Conservation (phyloP, 2,888 invertebrate species). For the Himalopsyche anomala region DNA sequence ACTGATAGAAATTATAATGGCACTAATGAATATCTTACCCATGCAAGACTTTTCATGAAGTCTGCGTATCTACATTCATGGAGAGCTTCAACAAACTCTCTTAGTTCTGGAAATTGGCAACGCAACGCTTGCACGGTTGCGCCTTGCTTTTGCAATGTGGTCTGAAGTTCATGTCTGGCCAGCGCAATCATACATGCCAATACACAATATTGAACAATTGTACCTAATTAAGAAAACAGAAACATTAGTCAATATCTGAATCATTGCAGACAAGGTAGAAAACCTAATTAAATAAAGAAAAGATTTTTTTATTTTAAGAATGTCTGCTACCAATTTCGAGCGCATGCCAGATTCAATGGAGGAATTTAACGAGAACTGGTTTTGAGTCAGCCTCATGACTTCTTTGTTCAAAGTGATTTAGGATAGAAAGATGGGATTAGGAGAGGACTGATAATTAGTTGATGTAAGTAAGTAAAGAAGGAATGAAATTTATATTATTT, state of each 20-base stretch:
- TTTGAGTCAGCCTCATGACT: too few species aligned
- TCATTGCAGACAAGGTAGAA: neutral
- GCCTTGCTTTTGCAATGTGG: conserved; percentile 76
- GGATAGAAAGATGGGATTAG: too few species aligned
- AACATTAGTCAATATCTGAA: neutral
- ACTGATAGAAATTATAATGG: conserved; percentile 23
- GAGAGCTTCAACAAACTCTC: conserved; percentile 84
- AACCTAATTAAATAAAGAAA: too few species aligned
- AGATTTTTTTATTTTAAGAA: too few species aligned
- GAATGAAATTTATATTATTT: too few species aligned
- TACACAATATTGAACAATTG: conserved; percentile 79
- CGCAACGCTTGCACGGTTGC: conserved; percentile 88
- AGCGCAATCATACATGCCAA: conserved; percentile 78
- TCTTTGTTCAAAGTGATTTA: too few species aligned
- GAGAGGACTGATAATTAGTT: too few species aligned
- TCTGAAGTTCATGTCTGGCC: conserved; percentile 76
- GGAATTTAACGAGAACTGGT: too few species aligned
- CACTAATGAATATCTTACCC: conserved; percentile 69
- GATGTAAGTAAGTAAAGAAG: too few species aligned
- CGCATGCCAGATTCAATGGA: neutral
- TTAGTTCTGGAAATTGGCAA: conserved; percentile 79
- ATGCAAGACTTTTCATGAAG: conserved; percentile 81
- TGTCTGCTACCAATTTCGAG: neutral
- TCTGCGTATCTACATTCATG: conserved; percentile 96
- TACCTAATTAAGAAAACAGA: conserved; percentile 76